Evolutionary conservation across 2,797 vertebrate species (phyloP).

Genomic region (Bradypodion ventrale): DNA sequence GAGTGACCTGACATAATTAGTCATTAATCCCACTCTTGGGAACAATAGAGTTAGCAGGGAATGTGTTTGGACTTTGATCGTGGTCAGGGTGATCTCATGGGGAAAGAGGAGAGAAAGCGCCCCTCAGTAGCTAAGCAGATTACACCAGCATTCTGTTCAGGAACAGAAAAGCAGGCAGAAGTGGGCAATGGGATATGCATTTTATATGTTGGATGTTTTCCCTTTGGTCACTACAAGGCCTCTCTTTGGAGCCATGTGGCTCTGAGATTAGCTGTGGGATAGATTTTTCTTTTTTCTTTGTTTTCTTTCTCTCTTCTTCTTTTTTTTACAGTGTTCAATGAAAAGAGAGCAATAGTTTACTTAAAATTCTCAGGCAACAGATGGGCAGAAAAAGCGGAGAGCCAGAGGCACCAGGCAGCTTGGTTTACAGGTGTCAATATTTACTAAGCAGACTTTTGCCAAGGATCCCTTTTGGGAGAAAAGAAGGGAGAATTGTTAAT

Average conservation of each 20-base stretch:
- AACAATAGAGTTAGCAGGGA: constrained; percentile 84
- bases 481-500: constrained; percentile 75
- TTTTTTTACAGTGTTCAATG: constrained; percentile 81
- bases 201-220: constrained; percentile 79
- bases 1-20: constrained; percentile 99
- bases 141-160: constrained; percentile 89
- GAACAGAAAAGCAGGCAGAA: constrained; percentile 80
- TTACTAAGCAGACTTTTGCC: constrained; percentile 80
- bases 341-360: constrained; percentile 75
- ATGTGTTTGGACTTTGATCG: constrained; percentile 87
- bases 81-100: constrained; percentile 84
- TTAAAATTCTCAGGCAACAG: constrained; percentile 86
- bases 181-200: constrained; percentile 77
- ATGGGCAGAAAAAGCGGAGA: constrained; percentile 80
- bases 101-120: constrained; percentile 79
- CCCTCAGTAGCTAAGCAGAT: constrained; percentile 92
- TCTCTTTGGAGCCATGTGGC: constrained; percentile 78
- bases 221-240: constrained; percentile 71
- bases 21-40: constrained; percentile 94
- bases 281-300: constrained; percentile 56
- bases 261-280: constrained; percentile 79
- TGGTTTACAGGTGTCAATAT: constrained; percentile 85
- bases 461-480: constrained; percentile 72
- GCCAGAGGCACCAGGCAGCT: constrained; percentile 80
- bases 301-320: constrained; percentile 46